Base-by-base conservation (phyloP, 1,140 invertebrate species). In the Zaprionus nigranus region DNA sequence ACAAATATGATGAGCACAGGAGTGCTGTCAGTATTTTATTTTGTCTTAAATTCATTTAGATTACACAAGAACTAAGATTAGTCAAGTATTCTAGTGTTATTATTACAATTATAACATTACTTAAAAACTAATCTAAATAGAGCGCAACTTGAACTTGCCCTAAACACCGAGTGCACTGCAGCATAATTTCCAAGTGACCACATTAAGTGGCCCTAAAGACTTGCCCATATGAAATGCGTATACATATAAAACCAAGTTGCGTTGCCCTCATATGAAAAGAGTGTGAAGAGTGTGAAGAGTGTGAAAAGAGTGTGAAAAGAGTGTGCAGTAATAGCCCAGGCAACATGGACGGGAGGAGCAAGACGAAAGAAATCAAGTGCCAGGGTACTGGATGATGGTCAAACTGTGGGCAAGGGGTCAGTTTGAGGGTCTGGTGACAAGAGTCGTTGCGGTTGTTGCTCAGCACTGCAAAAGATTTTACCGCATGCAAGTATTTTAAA, bases 401-500 rank as follows among this genome's bases (percentile, higher is more conserved):
- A 65, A 61, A 71, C 74, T 54, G 60, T 43, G 73, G 59, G 70
- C 53, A n/a, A 46, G n/a, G 49, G 54, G 43, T 69, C 46, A 22
- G 63, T 46, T 68, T 68, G 34, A 56, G 58, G 51, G 49, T 60
- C 43, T 58, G 74, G 68, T 76, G 74, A 76, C 74, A 72, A 71
- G 64, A 64, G 67, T 56, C 60, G 43, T 71, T 75, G 74, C 36
- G 60, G 60, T 73, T 72, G 65, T 38, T 46, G 43, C 30, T 61
- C 60, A 46, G 68, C 54, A 38, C 68, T 57, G 57, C 69, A 72
- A 72, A n/a, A 72, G 69, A 72, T 76, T 76, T 76, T 38, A 66
- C 68, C 61, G 65, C 69, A 72, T 76, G 61, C 61, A 73, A 72
- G 68, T 76, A 76, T 73, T 76, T 76, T 76, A 66, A 76, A 72